Evolutionary conservation across 2,888 invertebrate species (phyloP), one percentile per base, ranked within the genome.

Genomic region (Dryadula phaetusa): DNA sequence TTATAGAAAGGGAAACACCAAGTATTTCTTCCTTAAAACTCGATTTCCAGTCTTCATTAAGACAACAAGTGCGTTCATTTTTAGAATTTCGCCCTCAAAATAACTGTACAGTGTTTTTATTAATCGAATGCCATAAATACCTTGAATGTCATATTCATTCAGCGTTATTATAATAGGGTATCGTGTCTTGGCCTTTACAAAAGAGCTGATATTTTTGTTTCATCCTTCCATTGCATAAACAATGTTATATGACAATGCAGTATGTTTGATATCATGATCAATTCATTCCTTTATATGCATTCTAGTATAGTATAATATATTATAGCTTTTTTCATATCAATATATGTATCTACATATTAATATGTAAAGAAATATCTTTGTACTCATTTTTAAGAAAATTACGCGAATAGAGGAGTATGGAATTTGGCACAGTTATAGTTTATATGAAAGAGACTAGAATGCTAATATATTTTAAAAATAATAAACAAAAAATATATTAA

Each of bases 181-280:
- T 77, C 77, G 77, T 77, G 75, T 73, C 64, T 69, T 25, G 69
- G 76, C 75, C 75, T 75, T 77, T 75, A 75, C 69, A 72, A 73
- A 77, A 76, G 75, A 77, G 70, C 68, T 71, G 75, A 70, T 75
- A 75, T 73, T 76, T 75, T 72, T 70, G 72, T 72, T 69, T 70
- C 69, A 70, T 64, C 58, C 58, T 66, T 32, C 66, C 66, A 71
- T 69, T 69, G 58, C 66, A 64, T 64, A 53, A 53, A 46, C 71
- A 69, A 69, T 69, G 71, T 46, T 66, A 54, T 32, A 54, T 62
- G 61, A 66, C 61, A 49, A 53, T 62, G 58, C 62, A 56, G 25
- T 54, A 67, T 62, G 67, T 56, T 40, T 46, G 66, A 62, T 42
- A 37, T 47, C 54, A 66, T 65, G 52, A 32, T 62, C 47, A 28